These are phyloP conservation scores for Trachelus stipa DNA, from an alignment of 2,888 invertebrate genomes.

Conservation along the genomic window DNA sequence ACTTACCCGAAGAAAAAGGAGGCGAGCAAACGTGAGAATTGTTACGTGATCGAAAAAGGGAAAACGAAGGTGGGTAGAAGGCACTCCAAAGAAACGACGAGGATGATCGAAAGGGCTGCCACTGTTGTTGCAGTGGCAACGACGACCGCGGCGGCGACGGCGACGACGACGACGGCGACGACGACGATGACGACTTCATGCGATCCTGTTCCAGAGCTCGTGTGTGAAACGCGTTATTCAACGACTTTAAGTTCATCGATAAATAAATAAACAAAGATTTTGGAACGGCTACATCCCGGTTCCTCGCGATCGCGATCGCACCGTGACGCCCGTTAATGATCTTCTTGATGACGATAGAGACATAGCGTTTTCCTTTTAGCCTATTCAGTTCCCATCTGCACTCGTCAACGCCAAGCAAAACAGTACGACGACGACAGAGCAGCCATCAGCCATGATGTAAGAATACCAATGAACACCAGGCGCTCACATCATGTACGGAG, in stretches of 20 bases:
- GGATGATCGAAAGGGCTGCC: neutral
- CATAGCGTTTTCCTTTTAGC: conserved; percentile 28
- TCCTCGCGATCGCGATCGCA: conserved; percentile 28
- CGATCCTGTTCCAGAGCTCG: conserved; percentile 29
- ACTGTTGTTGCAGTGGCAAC: conserved; percentile 15
- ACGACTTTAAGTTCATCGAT: conserved; percentile 41
- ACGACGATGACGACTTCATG: conserved; percentile 26
- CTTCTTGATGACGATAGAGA: conserved; percentile 30
- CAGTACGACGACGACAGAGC: no score
- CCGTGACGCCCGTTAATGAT: conserved; percentile 26
- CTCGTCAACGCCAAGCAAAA: no score
- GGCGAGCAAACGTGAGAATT: neutral
- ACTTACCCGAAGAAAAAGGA: neutral
- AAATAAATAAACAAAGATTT: conserved; percentile 33
- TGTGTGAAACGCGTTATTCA: conserved; percentile 29
- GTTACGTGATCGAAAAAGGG: neutral
- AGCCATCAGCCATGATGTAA: no score
- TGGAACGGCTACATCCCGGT: conserved; percentile 42
- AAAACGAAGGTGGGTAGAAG: conserved; percentile 7
- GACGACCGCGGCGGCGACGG: conserved; percentile 5
- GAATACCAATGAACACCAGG: no score
- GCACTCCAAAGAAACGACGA: conserved; percentile 12
- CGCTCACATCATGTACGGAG: no score
- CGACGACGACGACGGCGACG: neutral
- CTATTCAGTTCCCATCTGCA: no score